These are phyloP conservation scores for Nerophis lumbriciformis DNA, from an alignment of 2,113 vertebrate genomes.

Conservation along the genomic window DNA sequence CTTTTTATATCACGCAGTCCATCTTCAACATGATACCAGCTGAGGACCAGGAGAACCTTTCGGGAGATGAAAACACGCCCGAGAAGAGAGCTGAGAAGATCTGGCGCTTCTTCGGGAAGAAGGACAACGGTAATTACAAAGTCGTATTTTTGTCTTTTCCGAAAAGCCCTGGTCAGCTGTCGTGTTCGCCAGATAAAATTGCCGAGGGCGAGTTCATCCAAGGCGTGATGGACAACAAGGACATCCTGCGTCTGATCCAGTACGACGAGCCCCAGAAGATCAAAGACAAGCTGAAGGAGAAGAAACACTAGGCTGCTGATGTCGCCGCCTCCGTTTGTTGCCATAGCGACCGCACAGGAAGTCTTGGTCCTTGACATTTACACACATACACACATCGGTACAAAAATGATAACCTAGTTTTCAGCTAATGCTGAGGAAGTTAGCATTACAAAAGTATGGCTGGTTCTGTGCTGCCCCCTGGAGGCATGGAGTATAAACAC, in stretches of 20 bases:
- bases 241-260: slow-evolving; percentile 86
- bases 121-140: slow-evolving; percentile 75
- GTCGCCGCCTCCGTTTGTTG: not conserved
- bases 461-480: not conserved
- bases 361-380: not conserved
- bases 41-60: slow-evolving; percentile 74
- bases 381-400: too few relatives aligned
- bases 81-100: slow-evolving; percentile 83
- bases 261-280: slow-evolving; percentile 84
- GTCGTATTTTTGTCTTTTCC: not conserved
- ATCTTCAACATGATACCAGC: slow-evolving; percentile 87
- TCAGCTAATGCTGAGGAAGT: not conserved
- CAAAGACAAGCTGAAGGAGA: slow-evolving; percentile 80
- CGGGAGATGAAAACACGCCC: slow-evolving; percentile 81
- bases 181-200: slow-evolving; percentile 76
- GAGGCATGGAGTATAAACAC: not conserved
- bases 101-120: slow-evolving; percentile 84
- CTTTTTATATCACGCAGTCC: slow-evolving; percentile 59
- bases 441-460: not conserved
- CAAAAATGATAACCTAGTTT: not conserved
- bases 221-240: slow-evolving; percentile 83
- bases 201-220: slow-evolving; percentile 84
- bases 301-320: slow-evolving; percentile 64
- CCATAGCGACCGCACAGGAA: not conserved
- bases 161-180: not conserved